Percentiles rank a stretch among this genome's conserved stretches.
Conservation (phyloP, 1,140 invertebrate genomes). For the Liolophura sinensis region DNA sequence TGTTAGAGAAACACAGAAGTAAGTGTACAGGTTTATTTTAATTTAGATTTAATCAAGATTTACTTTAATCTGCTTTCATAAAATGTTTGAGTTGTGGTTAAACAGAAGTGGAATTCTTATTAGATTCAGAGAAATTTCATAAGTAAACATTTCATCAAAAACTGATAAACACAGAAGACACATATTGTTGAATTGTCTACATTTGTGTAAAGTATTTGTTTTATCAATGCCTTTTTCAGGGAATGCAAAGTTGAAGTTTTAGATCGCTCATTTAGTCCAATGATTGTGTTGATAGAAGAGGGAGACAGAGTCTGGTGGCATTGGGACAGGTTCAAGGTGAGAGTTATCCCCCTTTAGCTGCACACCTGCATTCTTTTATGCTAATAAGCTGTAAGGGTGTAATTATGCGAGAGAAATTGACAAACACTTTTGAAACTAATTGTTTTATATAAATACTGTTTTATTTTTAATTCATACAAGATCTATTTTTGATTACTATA, state of each 20-base stretch:
- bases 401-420: too few relatives aligned
- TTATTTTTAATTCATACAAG: too few relatives aligned
- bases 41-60: neutral
- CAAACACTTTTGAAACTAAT: too few relatives aligned
- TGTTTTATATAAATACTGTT: too few relatives aligned
- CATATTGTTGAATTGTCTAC: too few relatives aligned
- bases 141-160: too few relatives aligned
- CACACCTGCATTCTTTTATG: too few relatives aligned
- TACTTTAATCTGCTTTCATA: neutral
- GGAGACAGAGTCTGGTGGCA: conserved; percentile 58
- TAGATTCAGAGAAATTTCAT: neutral
- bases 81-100: too few relatives aligned
- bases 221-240: conserved; percentile 26
- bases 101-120: neutral
- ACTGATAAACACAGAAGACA: neutral
- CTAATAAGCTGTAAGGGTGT: too few relatives aligned
- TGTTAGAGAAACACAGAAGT: conserved; percentile 49
- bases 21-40: conserved; percentile 9
- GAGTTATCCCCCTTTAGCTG: neutral
- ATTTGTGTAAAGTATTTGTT: conserved; percentile 7
- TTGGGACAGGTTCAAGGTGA: conserved; percentile 55
- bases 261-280: conserved; percentile 52
- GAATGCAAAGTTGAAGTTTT: conserved; percentile 53
- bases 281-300: conserved; percentile 55
- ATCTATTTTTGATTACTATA: too few relatives aligned